These are phyloP conservation scores for Mylabris phalerata DNA, from an alignment of 1,140 invertebrate species.

Conservation along the genomic window DNA sequence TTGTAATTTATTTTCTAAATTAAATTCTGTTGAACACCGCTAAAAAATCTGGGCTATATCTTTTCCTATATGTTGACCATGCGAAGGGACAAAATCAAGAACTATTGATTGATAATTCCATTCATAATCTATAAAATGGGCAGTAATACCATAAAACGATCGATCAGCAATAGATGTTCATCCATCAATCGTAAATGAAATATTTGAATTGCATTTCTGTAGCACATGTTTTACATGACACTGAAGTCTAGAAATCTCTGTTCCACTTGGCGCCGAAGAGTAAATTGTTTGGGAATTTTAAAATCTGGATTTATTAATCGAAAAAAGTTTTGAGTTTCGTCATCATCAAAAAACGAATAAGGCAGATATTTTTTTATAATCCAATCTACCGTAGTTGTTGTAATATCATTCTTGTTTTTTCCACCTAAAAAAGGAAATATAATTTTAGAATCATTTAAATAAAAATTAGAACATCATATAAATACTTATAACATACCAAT, in stretches of 20 bases:
- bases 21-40: too few relatives aligned
- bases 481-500: too few relatives aligned
- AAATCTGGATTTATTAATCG: too few relatives aligned
- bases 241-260: conserved; percentile 26
- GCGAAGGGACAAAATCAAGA: conserved; percentile 37
- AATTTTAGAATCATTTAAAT: too few relatives aligned
- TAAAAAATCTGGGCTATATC: conserved; percentile 32
- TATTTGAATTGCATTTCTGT: conserved; percentile 33
- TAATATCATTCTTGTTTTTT: too few relatives aligned
- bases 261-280: too few relatives aligned
- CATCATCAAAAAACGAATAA: conserved; percentile 36
- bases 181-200: conserved; percentile 39
- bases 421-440: too few relatives aligned
- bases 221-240: conserved; percentile 27
- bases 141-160: conserved; percentile 35
- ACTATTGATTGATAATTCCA: conserved; percentile 34
- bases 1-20: too few relatives aligned
- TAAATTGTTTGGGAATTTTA: too few relatives aligned
- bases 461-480: too few relatives aligned
- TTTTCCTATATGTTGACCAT: conserved; percentile 34
- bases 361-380: conserved; percentile 34
- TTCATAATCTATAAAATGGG: conserved; percentile 37
- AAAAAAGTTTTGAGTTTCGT: conserved; percentile 11
- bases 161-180: conserved; percentile 33
- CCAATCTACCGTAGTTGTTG: neutral